Evolutionary conservation across 2,113 vertebrate species (phyloP).

Genomic region (Eulemur macaco): DNA sequence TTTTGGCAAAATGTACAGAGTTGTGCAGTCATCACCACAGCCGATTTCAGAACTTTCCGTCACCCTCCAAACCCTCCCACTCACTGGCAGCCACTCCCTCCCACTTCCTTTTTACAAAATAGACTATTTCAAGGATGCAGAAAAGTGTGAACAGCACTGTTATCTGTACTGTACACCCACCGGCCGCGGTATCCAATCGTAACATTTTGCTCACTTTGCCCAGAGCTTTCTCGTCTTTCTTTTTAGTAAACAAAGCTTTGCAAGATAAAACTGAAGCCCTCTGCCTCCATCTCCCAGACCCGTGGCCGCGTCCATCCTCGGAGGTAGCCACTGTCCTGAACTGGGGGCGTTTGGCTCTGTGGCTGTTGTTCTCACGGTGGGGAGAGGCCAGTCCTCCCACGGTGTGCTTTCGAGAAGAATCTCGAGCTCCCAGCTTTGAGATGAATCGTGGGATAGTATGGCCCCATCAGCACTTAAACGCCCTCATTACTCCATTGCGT

Average conservation of each 20-base stretch:
- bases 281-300: background rate
- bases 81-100: background rate
- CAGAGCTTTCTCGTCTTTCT: background rate
- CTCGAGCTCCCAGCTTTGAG: background rate
- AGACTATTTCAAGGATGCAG: background rate
- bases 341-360: fast-evolving
- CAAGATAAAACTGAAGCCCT: background rate
- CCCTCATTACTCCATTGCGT: fast-evolving
- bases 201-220: background rate
- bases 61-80: background rate
- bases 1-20: background rate
- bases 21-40: background rate
- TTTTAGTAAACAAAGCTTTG: background rate
- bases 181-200: too few relatives aligned
- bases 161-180: too few relatives aligned
- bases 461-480: background rate
- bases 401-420: background rate
- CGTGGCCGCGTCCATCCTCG: too few relatives aligned
- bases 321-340: background rate
- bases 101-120: background rate
- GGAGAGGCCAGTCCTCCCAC: background rate
- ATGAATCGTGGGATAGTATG: fast-evolving
- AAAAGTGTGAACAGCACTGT: background rate
- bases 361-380: too few relatives aligned
- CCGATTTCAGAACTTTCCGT: background rate